Base-by-base conservation (phyloP, 1,140 invertebrate genomes). In the Drosophila sulfurigaster region DNA sequence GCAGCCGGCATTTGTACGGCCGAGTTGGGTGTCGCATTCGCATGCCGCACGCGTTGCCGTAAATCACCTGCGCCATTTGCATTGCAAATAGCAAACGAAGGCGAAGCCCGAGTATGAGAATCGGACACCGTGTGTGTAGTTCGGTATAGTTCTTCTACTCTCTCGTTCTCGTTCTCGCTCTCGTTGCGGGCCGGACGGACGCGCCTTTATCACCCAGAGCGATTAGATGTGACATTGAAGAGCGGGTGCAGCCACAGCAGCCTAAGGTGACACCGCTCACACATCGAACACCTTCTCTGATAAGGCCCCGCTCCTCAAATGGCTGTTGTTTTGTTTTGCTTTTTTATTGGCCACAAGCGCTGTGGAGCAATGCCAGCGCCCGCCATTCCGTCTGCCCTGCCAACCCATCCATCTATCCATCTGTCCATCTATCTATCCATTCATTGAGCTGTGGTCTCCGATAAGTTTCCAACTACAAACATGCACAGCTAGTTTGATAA, bases 51-150 rank as follows among this genome's bases (percentile, higher is more conserved):
- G 46, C 76, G 60, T 75, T 35, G 62, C 70, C 74, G 68, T 68
- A 77, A 74, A 74, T 69, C 65, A 69, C 48, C 71, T 65, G 49
- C 54, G 45, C 58, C 43, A 80, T 80, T 80, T 80, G 78, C 75
- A 78, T 78, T 77, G 75, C 70, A 72, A 74, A 74, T 74, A 51
- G 1, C 28, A 57, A 41, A 28, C 38, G 41, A 20, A 41, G 5
- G 20, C 35, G 35, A 38, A 2, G 6, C 35, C 7, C 7, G 35
- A 38, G 20, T 25, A 25, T 25, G 3, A 25, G 20, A 25, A 25
- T 25, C 20, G 20, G 20, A 25, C 20, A 25, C 20, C 20, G 20
- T 25, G 20, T 20, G 20, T 25, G 20, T 20, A 16, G 20, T 4
- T 25, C 20, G 20, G 20, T 25, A 3, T 25, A 25, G 20, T 25